A percentile compares a stretch with the other conserved stretches of the same genome.
These are phyloP conservation scores for Zapus hudsonius DNA, from an alignment of 2,113 vertebrate species.

Conservation along the genomic window DNA sequence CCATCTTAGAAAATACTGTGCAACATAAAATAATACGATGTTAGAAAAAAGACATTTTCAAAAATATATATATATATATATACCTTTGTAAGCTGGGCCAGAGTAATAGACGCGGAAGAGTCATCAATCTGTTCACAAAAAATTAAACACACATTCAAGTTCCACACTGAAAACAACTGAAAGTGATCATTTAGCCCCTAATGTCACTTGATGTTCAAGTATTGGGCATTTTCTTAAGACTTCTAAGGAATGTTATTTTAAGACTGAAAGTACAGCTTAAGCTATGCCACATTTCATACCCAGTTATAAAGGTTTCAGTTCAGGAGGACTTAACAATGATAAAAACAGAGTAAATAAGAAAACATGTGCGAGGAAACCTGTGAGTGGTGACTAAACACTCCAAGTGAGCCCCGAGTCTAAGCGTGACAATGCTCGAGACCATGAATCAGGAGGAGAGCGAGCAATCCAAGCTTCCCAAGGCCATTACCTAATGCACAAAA, in stretches of 20 bases:
- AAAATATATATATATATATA: conserved; percentile 84
- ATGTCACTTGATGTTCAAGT: conserved; percentile 77
- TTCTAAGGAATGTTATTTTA: conserved; percentile 59
- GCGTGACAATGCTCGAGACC: conserved; percentile 45
- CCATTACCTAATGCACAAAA: conserved; percentile 26
- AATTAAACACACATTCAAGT: conserved; percentile 94
- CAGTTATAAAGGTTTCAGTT: conserved; percentile 2
- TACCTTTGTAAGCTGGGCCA: conserved; percentile 98
- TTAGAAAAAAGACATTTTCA: conserved; percentile 81
- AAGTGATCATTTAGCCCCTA: conserved; percentile 85
- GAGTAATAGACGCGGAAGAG: conserved; percentile 92
- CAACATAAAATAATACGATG: conserved; percentile 78
- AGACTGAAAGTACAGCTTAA: conserved; percentile 58
- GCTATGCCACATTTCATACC: conserved; percentile 8
- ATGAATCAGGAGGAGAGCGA: neutral
- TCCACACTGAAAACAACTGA: conserved; percentile 87
- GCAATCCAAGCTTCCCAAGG: conserved; percentile 11
- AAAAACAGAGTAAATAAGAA: conserved; percentile 17
- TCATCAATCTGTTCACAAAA: conserved; percentile 96
- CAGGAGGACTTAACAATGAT: conserved; percentile 15
- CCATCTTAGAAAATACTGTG: conserved; percentile 64
- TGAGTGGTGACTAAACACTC: conserved; percentile 3
- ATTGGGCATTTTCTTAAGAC: conserved; percentile 66
- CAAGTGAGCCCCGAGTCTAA: neutral
- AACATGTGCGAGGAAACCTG: neutral